Base-by-base conservation (phyloP, 1,140 invertebrate species). In the Caerostris darwini region DNA sequence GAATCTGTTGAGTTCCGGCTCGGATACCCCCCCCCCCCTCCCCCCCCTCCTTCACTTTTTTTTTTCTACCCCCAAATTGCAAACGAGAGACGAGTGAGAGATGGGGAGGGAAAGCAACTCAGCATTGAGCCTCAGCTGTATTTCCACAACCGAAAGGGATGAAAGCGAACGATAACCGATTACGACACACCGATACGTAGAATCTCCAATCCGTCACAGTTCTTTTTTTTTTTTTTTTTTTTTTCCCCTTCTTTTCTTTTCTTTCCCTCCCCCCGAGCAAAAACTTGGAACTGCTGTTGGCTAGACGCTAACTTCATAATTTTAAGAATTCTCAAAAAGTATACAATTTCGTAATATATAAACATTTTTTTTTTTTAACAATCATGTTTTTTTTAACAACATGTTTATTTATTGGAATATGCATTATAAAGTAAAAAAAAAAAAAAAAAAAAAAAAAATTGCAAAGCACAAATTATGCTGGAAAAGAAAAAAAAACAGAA, bases 1-100 rank as follows among this genome's bases (percentile, higher is more conserved):
- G 67, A 77, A 69, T 71, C 69, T 53, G 64, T 17, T 7, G 57
- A 91, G 89, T 91, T 91, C 89, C 89, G 89, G 89, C 71, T 91
- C 69, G 64, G 59, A 77, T n/a, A 67, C 57, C 67, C 50, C 54
- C 7, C 34, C 82, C 82, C 82, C 54, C 54, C 82, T 54, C 5
- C 64, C 57, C 67, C 50, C 8, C 61, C 61, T 34, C 34, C 34
- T 34, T 34, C 61, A 64, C 61, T 64, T 64, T 64, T 64, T 64
- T 64, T 14, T 64, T 17, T 64, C 34, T 34, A 34, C 67, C 67
- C 67, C 8, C 10, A 19, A 77, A 64, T 17, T 2, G 61, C 10
- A 64, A 64, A 64, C 61, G 53, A 58, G 85, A 89, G n/a, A 17
- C 8, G 64, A 90, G n/a, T 81, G 69, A n/a, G 5, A n/a, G n/a